Conservation (phyloP, 2,888 invertebrate genomes). For the Pyrochroa serraticornis region DNA sequence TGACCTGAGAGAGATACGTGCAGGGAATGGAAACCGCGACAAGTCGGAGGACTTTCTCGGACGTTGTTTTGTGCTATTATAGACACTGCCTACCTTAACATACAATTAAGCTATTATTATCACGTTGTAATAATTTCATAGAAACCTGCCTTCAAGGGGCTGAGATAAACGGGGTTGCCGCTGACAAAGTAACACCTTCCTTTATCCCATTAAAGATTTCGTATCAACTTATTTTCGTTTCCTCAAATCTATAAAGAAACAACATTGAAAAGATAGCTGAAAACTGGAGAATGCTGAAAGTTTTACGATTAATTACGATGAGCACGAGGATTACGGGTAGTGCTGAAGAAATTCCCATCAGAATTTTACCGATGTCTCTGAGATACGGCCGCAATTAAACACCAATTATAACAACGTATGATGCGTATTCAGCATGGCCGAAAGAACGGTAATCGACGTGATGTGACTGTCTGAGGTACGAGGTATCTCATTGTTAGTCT, state of each 20-base stretch:
- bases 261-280: no score
- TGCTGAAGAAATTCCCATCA: no score
- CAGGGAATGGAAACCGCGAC: slow-evolving; percentile 36
- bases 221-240: no score
- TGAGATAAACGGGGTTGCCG: not conserved
- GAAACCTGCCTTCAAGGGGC: not conserved
- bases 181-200: no score
- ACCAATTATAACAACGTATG: not conserved
- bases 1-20: slow-evolving; percentile 51
- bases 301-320: no score
- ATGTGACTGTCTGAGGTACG: not conserved
- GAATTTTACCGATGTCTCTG: not conserved
- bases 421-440: not conserved
- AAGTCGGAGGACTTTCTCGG: slow-evolving; percentile 12
- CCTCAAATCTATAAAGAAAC: no score
- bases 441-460: not conserved
- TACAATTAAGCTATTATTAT: not conserved
- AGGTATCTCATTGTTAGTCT: slow-evolving; percentile 20
- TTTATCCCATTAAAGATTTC: no score
- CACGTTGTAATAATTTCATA: not conserved
- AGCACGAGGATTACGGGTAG: no score
- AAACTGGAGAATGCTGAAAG: no score
- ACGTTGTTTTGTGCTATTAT: not conserved
- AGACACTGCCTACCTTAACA: not conserved
- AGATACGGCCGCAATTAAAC: not conserved